Evolutionary conservation across 2,797 vertebrate species (phyloP).

Genomic region (Lepilemur ruficaudatus): DNA sequence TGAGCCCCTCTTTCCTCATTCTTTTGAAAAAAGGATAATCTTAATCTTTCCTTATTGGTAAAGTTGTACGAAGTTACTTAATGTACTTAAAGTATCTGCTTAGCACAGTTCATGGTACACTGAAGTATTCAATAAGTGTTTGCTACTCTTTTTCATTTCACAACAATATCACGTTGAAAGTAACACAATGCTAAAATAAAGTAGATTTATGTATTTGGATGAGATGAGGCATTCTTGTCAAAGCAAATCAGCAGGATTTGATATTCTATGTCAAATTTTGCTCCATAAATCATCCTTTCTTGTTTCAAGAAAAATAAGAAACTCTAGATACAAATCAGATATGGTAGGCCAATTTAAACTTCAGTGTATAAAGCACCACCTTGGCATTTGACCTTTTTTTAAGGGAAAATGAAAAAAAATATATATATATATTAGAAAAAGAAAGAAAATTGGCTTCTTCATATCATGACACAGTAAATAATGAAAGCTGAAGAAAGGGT

Average conservation of each 20-base stretch:
- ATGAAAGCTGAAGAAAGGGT: not conserved
- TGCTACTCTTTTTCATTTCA: not conserved
- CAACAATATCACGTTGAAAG: not conserved
- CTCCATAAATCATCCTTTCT: constrained; percentile 16
- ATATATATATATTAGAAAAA: not conserved
- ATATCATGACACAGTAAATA: not conserved
- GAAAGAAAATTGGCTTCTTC: not conserved
- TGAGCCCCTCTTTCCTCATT: not conserved
- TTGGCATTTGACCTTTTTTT: not conserved
- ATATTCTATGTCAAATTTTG: not conserved
- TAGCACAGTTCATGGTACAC: not conserved
- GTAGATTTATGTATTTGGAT: not conserved
- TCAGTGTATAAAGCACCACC: not conserved
- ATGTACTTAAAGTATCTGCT: not conserved
- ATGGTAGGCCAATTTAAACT: not conserved
- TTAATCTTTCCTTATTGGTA: not conserved
- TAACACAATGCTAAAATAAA: constrained; percentile 10
- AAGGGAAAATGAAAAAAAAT: not conserved
- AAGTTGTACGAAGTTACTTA: not conserved
- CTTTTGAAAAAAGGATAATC: not conserved
- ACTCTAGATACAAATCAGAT: not conserved
- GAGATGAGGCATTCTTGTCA: constrained; percentile 1
- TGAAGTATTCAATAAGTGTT: not conserved
- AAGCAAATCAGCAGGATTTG: constrained; percentile 1
- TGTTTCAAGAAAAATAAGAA: constrained; percentile 7